These are phyloP conservation scores for Drosophila bifasciata DNA, from an alignment of 1,140 invertebrate genomes.

Conservation along the genomic window DNA sequence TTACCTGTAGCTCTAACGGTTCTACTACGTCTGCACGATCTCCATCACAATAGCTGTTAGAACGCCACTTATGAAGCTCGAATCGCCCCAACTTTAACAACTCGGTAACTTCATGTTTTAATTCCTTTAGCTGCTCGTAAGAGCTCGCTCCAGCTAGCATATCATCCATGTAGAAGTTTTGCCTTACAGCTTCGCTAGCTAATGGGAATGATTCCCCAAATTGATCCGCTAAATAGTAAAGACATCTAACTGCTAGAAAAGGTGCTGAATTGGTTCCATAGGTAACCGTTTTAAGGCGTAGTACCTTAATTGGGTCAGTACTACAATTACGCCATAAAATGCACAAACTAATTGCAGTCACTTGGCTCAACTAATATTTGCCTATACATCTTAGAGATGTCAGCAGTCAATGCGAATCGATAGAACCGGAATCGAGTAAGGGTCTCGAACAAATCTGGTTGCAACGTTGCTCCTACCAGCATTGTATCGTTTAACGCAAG, in stretches of 20 bases:
- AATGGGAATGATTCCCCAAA: conserved; percentile 1
- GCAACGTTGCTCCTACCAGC: not conserved
- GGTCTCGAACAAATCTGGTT: not conserved
- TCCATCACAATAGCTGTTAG: too few species aligned
- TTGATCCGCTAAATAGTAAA: not conserved
- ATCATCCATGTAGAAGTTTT: too few species aligned
- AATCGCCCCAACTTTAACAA: too few species aligned
- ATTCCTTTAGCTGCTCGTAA: too few species aligned
- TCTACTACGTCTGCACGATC: too few species aligned
- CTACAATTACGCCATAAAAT: not conserved
- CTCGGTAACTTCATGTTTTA: too few species aligned
- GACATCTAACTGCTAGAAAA: conserved; percentile 8
- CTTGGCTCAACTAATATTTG: not conserved
- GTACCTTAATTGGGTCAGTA: not conserved
- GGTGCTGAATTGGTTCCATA: not conserved
- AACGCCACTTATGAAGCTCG: too few species aligned
- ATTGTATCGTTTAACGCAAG: conserved; percentile 1
- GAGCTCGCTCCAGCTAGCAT: too few species aligned
- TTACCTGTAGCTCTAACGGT: too few species aligned
- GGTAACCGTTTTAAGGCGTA: conserved; percentile 5
- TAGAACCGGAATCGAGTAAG: conserved; percentile 7
- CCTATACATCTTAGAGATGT: conserved; percentile 6
- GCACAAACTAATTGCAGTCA: not conserved
- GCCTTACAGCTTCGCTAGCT: too few species aligned
- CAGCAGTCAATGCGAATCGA: conserved; percentile 2